phyloP scores from a whole-genome alignment of 2,113 vertebrate genomes.

The Brienomyrus brachyistius region DNA sequence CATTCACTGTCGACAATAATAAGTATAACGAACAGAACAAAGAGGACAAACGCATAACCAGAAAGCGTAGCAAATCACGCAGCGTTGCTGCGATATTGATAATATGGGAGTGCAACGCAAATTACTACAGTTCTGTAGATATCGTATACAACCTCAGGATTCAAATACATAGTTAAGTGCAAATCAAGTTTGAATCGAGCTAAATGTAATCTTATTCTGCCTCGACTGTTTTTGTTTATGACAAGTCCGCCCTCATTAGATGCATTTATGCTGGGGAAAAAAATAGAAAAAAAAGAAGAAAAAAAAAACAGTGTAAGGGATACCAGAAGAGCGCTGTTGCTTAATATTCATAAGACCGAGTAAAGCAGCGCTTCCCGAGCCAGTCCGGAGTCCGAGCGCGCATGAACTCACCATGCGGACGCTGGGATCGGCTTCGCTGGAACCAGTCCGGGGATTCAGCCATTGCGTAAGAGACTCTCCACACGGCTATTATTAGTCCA shows the following conservation, averaged over 20 bases:
- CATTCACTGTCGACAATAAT: neutral
- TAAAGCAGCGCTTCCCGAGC: neutral
- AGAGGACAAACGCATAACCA: neutral
- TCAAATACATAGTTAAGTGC: neutral
- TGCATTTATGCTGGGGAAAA: neutral
- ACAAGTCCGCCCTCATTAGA: neutral
- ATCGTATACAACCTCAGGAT: neutral
- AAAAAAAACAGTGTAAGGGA: neutral
- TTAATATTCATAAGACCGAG: neutral
- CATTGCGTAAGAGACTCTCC: constrained; percentile 23
- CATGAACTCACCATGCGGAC: constrained; percentile 44
- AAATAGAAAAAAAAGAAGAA: neutral
- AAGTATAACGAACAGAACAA: neutral
- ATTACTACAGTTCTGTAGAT: neutral
- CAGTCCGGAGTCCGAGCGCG: neutral
- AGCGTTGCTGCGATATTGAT: neutral
- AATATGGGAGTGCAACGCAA: neutral
- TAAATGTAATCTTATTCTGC: neutral
- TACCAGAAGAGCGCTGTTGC: neutral
- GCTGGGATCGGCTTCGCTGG: constrained; percentile 41
- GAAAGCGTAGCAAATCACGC: neutral
- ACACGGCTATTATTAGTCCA: constrained; percentile 33
- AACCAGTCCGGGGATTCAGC: constrained; percentile 14
- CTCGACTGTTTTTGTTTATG: neutral
- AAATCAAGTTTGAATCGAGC: neutral